phyloP scores from a whole-genome alignment of 2,888 invertebrate genomes.

The Lymantria monacha region DNA sequence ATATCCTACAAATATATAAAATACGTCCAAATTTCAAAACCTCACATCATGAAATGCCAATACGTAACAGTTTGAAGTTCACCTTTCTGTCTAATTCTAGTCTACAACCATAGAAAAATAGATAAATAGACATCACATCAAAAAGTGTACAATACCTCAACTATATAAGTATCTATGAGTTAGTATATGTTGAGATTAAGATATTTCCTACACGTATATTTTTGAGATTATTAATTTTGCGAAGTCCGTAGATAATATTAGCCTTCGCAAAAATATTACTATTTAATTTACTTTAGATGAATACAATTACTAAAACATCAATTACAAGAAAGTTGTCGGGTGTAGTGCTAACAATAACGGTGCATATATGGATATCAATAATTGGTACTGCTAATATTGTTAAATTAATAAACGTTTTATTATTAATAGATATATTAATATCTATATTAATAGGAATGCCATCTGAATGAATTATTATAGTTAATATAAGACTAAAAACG shows the following conservation, averaged over 20 bases:
- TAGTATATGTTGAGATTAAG: conserved; percentile 3
- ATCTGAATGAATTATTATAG: too few relatives aligned
- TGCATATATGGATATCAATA: conserved; percentile 17
- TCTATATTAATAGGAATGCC: too few relatives aligned
- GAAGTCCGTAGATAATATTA: background rate
- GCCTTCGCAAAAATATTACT: background rate
- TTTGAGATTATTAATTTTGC: background rate
- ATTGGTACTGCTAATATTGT: conserved; percentile 27
- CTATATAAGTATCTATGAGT: conserved; percentile 4
- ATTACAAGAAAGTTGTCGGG: conserved; percentile 7
- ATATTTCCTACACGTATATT: background rate
- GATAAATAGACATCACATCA: conserved; percentile 53
- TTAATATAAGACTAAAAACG: too few relatives aligned
- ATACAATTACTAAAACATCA: conserved; percentile 1
- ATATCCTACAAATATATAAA: background rate
- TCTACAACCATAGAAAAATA: conserved; percentile 56
- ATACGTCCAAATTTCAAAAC: conserved; percentile 26
- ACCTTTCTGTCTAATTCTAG: conserved; percentile 32
- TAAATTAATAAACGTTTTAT: background rate
- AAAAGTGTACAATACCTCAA: conserved; percentile 55
- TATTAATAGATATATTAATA: too few relatives aligned
- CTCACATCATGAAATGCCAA: conserved; percentile 15
- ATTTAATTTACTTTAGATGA: background rate
- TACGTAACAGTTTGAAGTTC: conserved; percentile 15
- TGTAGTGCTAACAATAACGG: conserved; percentile 2